Base-by-base conservation (phyloP, 2,888 invertebrate genomes). In the Meandrusa payeni region DNA sequence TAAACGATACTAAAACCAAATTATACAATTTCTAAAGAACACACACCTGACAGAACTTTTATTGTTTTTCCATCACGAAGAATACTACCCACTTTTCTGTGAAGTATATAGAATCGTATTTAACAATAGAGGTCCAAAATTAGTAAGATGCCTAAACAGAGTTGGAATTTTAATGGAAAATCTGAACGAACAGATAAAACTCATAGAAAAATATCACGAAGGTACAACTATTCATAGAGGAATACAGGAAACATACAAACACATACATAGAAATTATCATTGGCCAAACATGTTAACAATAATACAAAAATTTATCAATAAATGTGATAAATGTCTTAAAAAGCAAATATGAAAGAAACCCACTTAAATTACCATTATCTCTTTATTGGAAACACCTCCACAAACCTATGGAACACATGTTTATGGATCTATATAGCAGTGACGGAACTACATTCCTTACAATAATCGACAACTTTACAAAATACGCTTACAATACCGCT, bases 311-410 rank as follows among this genome's bases (percentile, higher is more conserved):
- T 61, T 43, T 10, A 54, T 63, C 2, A 63, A n/a, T n/a, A 61
- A 56, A 43, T 63, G 59, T 13, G 55, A 59, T 0, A 55, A 2
- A 5, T 61, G 59, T 24, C 12, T 57, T 1, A 55, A 57, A n/a
- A 46, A 41, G 32, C 3, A 62, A 59, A 53, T 59, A 61, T 9
- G 60, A 61, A 47, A 24, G 58, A 0, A 58, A 60, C 4, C 61
- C 58, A 0, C 13, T 60, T 11, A 58, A 51, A 48, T 5, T 47
- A 43, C 57, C 59, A 2, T 11, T 61, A 7, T 23, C 57, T 0
- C 11, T 61, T 6, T n/a, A n/a, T 61, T 57, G 2, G 50, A 62
- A 0, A 50, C 46, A 26, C 46, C 48, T n/a, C 6, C 11, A 5
- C 0, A 51, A 46, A 46, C 48, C 48, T 0, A 45, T 48, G 47